These are phyloP conservation scores for Conus canariensis DNA, from an alignment of 2,888 invertebrate species.

Conservation along the genomic window DNA sequence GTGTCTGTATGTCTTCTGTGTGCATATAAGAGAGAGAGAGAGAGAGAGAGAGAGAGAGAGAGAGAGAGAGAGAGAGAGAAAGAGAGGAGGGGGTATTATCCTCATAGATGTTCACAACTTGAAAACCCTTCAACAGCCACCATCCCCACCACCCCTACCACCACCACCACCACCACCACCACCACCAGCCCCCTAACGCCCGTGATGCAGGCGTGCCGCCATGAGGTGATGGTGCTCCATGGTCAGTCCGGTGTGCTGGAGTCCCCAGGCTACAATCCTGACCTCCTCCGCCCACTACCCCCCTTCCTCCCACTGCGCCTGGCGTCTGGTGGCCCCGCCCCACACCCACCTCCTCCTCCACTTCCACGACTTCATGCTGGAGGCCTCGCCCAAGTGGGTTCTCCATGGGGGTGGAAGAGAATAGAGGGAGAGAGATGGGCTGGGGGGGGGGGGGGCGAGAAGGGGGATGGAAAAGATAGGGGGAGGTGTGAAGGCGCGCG, in stretches of 20 bases:
- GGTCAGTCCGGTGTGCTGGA: constrained; percentile 42
- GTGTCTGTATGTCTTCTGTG: too few relatives aligned
- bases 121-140: background rate
- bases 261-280: constrained; percentile 48
- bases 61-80: too few relatives aligned
- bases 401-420: background rate
- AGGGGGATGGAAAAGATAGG: too few relatives aligned
- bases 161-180: background rate
- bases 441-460: background rate
- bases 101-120: too few relatives aligned
- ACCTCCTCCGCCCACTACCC: constrained; percentile 45
- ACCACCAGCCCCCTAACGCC: background rate
- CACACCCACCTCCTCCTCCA: constrained; percentile 50
- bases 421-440: background rate
- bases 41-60: too few relatives aligned
- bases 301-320: constrained; percentile 46
- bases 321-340: constrained; percentile 42
- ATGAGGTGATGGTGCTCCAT: background rate
- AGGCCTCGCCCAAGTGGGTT: constrained; percentile 37
- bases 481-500: background rate
- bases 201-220: background rate
- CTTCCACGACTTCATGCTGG: constrained; percentile 55
- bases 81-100: too few relatives aligned
- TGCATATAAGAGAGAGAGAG: too few relatives aligned
- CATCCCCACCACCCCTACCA: background rate